phyloP scores from a whole-genome alignment of 2,113 vertebrate species.

The Dinomys branickii region DNA sequence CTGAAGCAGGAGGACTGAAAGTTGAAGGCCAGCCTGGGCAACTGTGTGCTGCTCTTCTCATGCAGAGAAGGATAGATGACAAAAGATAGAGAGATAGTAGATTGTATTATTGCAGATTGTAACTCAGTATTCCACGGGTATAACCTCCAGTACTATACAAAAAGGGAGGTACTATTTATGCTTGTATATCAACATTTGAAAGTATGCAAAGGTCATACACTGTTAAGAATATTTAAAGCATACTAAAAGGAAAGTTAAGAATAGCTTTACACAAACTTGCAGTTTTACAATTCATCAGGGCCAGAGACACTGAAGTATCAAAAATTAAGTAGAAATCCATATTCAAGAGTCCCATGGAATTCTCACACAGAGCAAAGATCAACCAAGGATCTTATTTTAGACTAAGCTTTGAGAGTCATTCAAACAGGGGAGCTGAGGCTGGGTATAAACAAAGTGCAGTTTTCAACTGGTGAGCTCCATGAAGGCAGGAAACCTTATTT shows the following conservation, averaged over 20 bases:
- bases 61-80: neutral
- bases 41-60: neutral
- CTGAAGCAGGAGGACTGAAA: neutral
- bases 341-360: conserved; percentile 2
- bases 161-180: neutral
- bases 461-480: neutral
- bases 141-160: neutral
- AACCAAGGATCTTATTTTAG: conserved; percentile 54
- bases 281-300: conserved; percentile 28
- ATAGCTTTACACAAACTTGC: neutral
- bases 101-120: neutral
- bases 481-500: conserved; percentile 19
- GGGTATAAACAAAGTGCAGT: conserved; percentile 52
- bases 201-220: neutral
- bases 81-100: neutral
- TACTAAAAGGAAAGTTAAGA: conserved; percentile 59
- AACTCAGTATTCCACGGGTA: neutral
- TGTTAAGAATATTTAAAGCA: conserved; percentile 50
- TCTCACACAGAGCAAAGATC: conserved; percentile 20
- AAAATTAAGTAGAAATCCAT: neutral
- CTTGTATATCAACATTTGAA: conserved; percentile 25
- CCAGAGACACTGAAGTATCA: conserved; percentile 18
- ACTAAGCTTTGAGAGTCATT: conserved; percentile 7
- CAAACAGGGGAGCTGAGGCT: conserved; percentile 8
- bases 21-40: neutral